A percentile compares a stretch with the other conserved stretches of the same genome.
These are phyloP conservation scores for Meiosimyza platycephala DNA, from an alignment of 2,888 invertebrate species.

Conservation along the genomic window DNA sequence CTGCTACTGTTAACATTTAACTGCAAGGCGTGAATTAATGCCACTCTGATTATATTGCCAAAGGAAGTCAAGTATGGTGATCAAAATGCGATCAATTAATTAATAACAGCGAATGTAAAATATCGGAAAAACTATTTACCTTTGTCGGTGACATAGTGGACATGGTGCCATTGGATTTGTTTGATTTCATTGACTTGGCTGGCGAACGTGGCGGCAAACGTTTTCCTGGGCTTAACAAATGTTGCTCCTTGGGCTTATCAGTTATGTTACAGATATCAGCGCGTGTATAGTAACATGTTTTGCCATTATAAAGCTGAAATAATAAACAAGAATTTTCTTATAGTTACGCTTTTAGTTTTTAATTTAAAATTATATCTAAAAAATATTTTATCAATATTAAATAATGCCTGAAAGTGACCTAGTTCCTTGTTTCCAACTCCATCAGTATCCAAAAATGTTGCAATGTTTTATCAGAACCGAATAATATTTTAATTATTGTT, in stretches of 20 bases:
- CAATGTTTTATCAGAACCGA: too few relatives aligned
- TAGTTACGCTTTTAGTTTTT: too few relatives aligned
- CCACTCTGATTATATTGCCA: slow-evolving; percentile 1
- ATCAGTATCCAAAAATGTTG: too few relatives aligned
- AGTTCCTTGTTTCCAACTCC: too few relatives aligned
- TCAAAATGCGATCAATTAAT: slow-evolving; percentile 7
- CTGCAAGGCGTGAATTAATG: background rate
- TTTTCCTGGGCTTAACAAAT: slow-evolving; percentile 46
- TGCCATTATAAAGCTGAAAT: slow-evolving; percentile 39
- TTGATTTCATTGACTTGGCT: slow-evolving; percentile 56
- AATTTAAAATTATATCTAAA: too few relatives aligned
- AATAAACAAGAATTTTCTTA: slow-evolving; percentile 22
- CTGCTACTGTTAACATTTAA: background rate
- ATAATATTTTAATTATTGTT: too few relatives aligned
- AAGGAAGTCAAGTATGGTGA: background rate
- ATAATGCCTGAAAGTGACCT: too few relatives aligned
- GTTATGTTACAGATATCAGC: slow-evolving; percentile 59
- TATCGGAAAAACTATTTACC: slow-evolving; percentile 43
- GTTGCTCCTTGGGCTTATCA: slow-evolving; percentile 51
- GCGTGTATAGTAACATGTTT: slow-evolving; percentile 54
- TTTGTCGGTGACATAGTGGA: slow-evolving; percentile 57
- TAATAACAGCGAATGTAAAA: background rate
- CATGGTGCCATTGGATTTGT: slow-evolving; percentile 54
- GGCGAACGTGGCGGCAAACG: slow-evolving; percentile 60
- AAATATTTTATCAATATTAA: too few relatives aligned